Base-by-base conservation (phyloP, 2,888 invertebrate species). In the Cataglyphis rosenhaueri region DNA sequence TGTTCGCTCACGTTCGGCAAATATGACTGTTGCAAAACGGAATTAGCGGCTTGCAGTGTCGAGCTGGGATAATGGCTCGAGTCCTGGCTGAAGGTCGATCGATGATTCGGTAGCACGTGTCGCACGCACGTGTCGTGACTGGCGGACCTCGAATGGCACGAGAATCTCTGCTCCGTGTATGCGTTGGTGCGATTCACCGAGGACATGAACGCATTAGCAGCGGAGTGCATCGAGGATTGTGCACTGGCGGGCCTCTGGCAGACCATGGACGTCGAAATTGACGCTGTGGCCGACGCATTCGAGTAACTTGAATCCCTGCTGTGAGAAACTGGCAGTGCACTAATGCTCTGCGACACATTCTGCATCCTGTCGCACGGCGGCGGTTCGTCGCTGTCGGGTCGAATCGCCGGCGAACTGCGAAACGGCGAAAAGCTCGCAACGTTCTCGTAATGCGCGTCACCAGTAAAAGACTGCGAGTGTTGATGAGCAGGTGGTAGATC, bases 391-490 rank as follows among this genome's bases (percentile, higher is more conserved):
- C 71, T 81, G 5, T 93, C 92, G 1, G 89, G 73, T 35, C 89
- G 83, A 21, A 90, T 68, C 0, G 90, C 89, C 0, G 92, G 91
- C 0, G 91, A 91, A 8, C 86, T 83, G 25, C 91, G 84, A 0
- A 94, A 71, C 0, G 94, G 93, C 0, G 93, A 93, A 35, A 94
- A 94, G 25, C 89, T 93, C 6, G 90, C 75, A 0, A 94, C 84
- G 70, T 94, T 94, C 61, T 94, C 94, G 84, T 94, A 94, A 79
- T 94, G 94, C 6, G 91, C 89, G 66, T 94, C 93, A 0, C 94
- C 94, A 10, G 94, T 94, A 78, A 94, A 94, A 0, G 94, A 94
- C n/a, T 93, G 93, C 1, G 94, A 94, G 57, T 94, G 94, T 32
- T 94, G 94, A 73, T 94, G 94, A 18, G 88, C 85, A 0, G 91